Conservation (phyloP, 2,888 invertebrate genomes). For the Cetonia aurata region DNA sequence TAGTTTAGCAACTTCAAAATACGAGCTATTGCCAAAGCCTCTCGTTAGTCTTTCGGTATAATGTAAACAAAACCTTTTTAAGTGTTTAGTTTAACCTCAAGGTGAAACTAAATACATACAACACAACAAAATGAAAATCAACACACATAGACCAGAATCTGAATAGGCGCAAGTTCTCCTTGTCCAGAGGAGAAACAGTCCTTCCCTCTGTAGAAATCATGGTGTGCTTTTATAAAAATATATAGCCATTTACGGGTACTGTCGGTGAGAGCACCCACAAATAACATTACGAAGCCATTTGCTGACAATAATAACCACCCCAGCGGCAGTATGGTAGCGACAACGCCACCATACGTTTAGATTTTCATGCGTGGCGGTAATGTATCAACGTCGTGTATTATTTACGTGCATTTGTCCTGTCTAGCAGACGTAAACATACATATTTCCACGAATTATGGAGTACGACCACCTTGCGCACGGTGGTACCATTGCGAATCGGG, state of each 20-base stretch:
- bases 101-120: too few relatives aligned
- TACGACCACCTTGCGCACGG: slow-evolving; percentile 1
- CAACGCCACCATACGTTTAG: slow-evolving; percentile 35
- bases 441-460: slow-evolving; percentile 22
- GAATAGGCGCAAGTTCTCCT: too few relatives aligned
- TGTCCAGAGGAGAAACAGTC: too few relatives aligned
- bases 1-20: too few relatives aligned
- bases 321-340: slow-evolving; percentile 3
- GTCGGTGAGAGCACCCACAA: slow-evolving; percentile 29
- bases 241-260: slow-evolving; percentile 1
- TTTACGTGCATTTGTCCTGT: slow-evolving; percentile 28
- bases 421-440: slow-evolving; percentile 18
- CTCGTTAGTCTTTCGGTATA: too few relatives aligned
- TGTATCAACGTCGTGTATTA: slow-evolving; percentile 47
- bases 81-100: too few relatives aligned
- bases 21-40: too few relatives aligned
- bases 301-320: slow-evolving; percentile 48
- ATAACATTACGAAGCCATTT: slow-evolving; percentile 50
- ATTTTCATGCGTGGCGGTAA: slow-evolving; percentile 43
- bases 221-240: slow-evolving; percentile 27
- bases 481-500: too few relatives aligned
- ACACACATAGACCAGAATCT: too few relatives aligned
- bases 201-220: too few relatives aligned
- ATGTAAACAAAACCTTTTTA: too few relatives aligned
- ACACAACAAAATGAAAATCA: too few relatives aligned